phyloP scores from a whole-genome alignment of 2,113 vertebrate genomes.

The Machaerirhynchus nigripectus region DNA sequence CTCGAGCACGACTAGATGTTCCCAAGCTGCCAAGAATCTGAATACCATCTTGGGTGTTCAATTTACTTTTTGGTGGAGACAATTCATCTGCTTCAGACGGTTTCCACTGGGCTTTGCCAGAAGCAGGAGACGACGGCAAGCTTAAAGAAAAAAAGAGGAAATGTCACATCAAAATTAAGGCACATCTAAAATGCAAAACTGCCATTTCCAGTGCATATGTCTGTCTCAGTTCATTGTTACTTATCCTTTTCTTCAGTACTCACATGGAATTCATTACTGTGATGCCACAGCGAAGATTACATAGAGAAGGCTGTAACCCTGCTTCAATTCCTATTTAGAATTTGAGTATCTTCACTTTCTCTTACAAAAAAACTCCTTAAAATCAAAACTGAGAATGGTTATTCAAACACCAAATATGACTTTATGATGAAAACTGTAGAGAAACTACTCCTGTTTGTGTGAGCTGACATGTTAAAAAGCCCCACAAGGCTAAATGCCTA shows the following conservation, averaged over 20 bases:
- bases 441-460: neutral
- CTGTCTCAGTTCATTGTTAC: neutral
- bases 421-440: neutral
- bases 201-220: neutral
- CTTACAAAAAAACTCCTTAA: neutral
- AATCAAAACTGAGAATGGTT: neutral
- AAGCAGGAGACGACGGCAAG: conserved; percentile 80
- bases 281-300: neutral
- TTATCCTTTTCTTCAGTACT: neutral
- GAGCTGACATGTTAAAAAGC: neutral
- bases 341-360: neutral
- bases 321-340: neutral
- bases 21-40: conserved; percentile 71
- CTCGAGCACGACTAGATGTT: conserved; percentile 66
- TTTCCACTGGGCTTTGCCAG: conserved; percentile 84
- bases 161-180: conserved; percentile 12
- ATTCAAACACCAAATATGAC: neutral
- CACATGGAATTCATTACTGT: neutral
- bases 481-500: neutral
- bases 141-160: conserved; percentile 69
- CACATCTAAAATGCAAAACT: neutral
- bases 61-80: conserved; percentile 70
- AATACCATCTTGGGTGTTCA: conserved; percentile 71
- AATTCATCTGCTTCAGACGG: conserved; percentile 70
- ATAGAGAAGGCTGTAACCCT: neutral